Conservation (phyloP, 1,140 invertebrate species). For the Anthonomus grandis region DNA sequence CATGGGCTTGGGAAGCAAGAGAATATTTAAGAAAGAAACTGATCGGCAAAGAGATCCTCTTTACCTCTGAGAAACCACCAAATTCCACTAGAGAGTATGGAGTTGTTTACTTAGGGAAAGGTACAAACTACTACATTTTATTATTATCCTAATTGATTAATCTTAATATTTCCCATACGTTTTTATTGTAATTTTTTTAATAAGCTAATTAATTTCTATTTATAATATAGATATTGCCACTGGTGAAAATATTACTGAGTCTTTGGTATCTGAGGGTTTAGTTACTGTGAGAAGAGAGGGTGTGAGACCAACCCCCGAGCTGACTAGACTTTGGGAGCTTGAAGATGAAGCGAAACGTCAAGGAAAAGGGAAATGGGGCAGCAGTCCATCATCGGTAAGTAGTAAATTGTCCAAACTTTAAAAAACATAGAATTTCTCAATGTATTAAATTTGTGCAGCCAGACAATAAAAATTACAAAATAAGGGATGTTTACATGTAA, state of each 20-base stretch:
- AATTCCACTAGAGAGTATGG: conserved; percentile 85
- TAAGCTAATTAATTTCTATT: not conserved
- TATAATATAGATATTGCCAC: conserved; percentile 57
- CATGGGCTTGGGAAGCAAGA: conserved; percentile 94
- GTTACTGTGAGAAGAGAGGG: conserved; percentile 78
- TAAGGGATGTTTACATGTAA: too few relatives aligned
- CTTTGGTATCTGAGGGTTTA: conserved; percentile 82
- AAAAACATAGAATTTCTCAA: too few relatives aligned
- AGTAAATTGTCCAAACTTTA: too few relatives aligned
- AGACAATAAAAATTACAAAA: too few relatives aligned
- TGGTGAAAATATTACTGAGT: conserved; percentile 85
- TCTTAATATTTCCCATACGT: not conserved
- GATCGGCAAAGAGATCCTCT: conserved; percentile 84
- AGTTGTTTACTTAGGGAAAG: conserved; percentile 79
- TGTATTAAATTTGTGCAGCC: too few relatives aligned
- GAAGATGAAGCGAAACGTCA: conserved; percentile 87
- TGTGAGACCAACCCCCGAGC: conserved; percentile 63
- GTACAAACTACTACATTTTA: conserved; percentile 47
- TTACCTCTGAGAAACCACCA: conserved; percentile 68
- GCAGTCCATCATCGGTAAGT: conserved; percentile 44
- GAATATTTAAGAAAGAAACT: conserved; percentile 91
- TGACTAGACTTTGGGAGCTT: conserved; percentile 72
- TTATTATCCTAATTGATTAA: not conserved
- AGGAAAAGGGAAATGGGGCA: conserved; percentile 82
- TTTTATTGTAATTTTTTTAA: conserved; percentile 6